These are phyloP conservation scores for Rousettus leschenaultii DNA, from an alignment of 2,113 vertebrate species.

Conservation along the genomic window DNA sequence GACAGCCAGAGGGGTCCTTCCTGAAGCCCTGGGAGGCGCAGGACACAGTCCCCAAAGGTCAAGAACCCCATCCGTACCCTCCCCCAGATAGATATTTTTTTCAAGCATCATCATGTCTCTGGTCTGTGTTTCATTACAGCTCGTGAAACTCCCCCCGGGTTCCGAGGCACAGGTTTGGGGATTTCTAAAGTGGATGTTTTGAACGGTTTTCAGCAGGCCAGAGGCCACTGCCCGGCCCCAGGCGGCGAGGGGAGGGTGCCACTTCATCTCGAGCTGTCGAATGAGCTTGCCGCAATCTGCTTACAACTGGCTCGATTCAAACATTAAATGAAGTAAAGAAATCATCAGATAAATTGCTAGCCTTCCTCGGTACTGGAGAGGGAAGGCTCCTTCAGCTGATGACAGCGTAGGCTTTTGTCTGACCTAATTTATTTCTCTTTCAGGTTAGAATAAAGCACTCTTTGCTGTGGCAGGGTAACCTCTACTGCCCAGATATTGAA, in stretches of 20 bases:
- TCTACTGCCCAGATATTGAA: conserved; percentile 37
- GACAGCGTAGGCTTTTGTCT: conserved; percentile 84
- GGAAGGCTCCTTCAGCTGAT: conserved; percentile 75
- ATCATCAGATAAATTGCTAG: conserved; percentile 82
- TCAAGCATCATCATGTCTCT: not conserved
- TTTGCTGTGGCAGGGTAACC: conserved; percentile 65
- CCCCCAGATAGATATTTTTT: not conserved
- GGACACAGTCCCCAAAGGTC: not conserved
- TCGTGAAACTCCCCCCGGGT: conserved; percentile 37
- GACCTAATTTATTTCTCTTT: conserved; percentile 87
- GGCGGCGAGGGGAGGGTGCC: accelerated
- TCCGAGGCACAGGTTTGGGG: not conserved
- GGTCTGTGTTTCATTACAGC: conserved; percentile 38
- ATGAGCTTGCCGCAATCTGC: conserved; percentile 44
- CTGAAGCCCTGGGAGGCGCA: not conserved
- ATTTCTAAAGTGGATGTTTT: not conserved
- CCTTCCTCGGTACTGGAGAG: conserved; percentile 68
- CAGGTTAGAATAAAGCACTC: conserved; percentile 78
- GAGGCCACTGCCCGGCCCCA: not conserved
- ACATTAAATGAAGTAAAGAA: conserved; percentile 79
- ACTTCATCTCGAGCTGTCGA: conserved; percentile 18
- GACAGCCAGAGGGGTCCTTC: not conserved
- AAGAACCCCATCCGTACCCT: not conserved
- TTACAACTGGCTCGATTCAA: conserved; percentile 61
- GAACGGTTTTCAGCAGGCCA: conserved; percentile 18